phyloP scores from a whole-genome alignment of 2,888 invertebrate genomes.

The Dyspetes luteomarginatus region DNA sequence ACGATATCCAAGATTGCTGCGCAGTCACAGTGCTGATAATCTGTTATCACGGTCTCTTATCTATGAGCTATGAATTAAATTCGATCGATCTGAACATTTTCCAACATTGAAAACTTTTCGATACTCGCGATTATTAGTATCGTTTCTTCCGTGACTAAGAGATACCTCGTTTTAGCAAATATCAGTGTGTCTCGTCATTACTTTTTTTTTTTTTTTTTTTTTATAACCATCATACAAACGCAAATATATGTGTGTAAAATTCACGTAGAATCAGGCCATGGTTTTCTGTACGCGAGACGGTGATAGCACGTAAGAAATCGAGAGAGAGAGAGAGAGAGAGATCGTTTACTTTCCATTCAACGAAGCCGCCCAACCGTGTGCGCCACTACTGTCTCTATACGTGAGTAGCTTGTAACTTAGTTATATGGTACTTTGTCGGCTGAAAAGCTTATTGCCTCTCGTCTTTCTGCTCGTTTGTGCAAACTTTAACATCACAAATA shows the following conservation, averaged over 20 bases:
- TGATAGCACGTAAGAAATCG: constrained; percentile 13
- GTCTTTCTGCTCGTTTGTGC: constrained; percentile 1
- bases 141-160: constrained; percentile 9
- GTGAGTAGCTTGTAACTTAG: constrained; percentile 61
- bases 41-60: constrained; percentile 57
- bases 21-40: constrained; percentile 43
- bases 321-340: constrained; percentile 38
- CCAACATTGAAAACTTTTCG: constrained; percentile 13
- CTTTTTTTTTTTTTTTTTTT: constrained; percentile 42
- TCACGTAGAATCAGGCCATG: constrained; percentile 71
- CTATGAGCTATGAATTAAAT: constrained; percentile 44
- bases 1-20: constrained; percentile 1
- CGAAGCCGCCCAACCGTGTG: constrained; percentile 48
- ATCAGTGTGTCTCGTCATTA: constrained; percentile 9
- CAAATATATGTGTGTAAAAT: constrained; percentile 8
- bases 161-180: constrained; percentile 11
- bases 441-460: constrained; percentile 20
- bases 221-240: constrained; percentile 30
- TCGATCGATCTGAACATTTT: constrained; percentile 49
- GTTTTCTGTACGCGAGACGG: constrained; percentile 64
- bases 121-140: neutral
- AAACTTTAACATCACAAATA: constrained; percentile 27
- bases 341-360: constrained; percentile 74
- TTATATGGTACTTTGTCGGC: constrained; percentile 40
- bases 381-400: constrained; percentile 44